Percentiles rank a stretch among this genome's conserved stretches.
These are phyloP conservation scores for Allobates femoralis DNA, from an alignment of 2,797 vertebrate species.

Conservation along the genomic window DNA sequence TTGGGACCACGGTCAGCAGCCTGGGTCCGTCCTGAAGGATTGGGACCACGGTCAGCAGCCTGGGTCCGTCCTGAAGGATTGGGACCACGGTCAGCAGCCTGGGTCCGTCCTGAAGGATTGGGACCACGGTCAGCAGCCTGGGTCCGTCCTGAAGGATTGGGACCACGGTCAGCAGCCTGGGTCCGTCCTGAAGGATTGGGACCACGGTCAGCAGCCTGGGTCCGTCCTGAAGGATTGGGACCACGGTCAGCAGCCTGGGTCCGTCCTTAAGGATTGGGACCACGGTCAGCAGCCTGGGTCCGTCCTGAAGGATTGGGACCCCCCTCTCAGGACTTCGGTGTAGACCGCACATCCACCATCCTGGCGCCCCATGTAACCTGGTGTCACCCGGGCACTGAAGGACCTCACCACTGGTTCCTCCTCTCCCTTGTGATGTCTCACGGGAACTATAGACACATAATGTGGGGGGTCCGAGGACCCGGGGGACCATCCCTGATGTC, in stretches of 20 bases:
- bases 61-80: not conserved
- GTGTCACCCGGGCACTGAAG: not conserved
- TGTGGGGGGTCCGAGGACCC: no score
- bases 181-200: conserved; percentile 82
- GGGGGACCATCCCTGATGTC: not conserved
- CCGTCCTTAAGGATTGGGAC: conserved; percentile 86
- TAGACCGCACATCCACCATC: not conserved
- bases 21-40: no score
- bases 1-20: no score
- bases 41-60: no score
- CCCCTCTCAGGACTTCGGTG: not conserved
- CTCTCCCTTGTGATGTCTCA: not conserved
- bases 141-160: conserved; percentile 84
- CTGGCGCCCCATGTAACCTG: not conserved
- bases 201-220: conserved; percentile 93
- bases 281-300: conserved; percentile 90
- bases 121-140: conserved; percentile 92
- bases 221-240: conserved; percentile 83
- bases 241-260: conserved; percentile 91
- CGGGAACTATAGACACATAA: not conserved
- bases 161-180: conserved; percentile 93
- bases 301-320: conserved; percentile 65
- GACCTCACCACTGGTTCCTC: not conserved
- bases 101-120: conserved; percentile 83
- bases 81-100: conserved; percentile 91